Evolutionary conservation across 2,113 vertebrate species (phyloP), one percentile per base, ranked within the genome.

Genomic region (Xerus inauris): DNA sequence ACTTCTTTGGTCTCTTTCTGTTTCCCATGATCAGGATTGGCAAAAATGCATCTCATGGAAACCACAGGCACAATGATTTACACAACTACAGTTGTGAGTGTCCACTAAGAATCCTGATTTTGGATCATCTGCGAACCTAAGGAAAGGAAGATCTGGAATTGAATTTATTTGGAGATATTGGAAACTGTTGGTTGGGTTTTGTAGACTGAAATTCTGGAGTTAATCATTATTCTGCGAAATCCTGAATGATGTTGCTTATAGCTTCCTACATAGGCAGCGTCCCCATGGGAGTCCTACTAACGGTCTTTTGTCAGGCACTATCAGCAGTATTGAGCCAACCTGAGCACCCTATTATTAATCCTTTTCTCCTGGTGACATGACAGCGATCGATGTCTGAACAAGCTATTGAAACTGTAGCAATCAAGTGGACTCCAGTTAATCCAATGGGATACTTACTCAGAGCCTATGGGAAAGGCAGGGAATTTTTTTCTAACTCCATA

Each of bases 291-390:
- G 97, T 91, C 97, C 97, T 98, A 95, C 97, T 94, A 85, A 97
- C 97, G 42, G 95, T 90, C 38, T 97, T 98, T 98, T 98, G 98
- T 99, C 98, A 98, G 98, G 97, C 98, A 64, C 98, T 98, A 98
- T 98, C 98, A 98, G 98, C 98, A 97, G 97, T 98, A 99, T 98
- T 98, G 98, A 99, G 98, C 98, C 98, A 98, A 94, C 98, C 98
- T 98, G 98, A 98, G 98, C 98, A 98, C 97, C 98, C 96, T 96
- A 98, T 99, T 99, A 99, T 99, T 98, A 99, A 99, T 99, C 98
- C 98, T 98, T 98, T 98, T 98, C 97, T 99, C 97, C 98, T 79
- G 9, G 97, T 98, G 98, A 98, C 98, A 98, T 98, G 98, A 98
- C 98, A 98, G 97, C 98, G 75, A 98, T 99, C 98, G 98, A 99